A percentile compares a stretch with the other conserved stretches of the same genome.
Evolutionary conservation across 1,140 invertebrate species (phyloP).

Genomic region (Physella acuta): DNA sequence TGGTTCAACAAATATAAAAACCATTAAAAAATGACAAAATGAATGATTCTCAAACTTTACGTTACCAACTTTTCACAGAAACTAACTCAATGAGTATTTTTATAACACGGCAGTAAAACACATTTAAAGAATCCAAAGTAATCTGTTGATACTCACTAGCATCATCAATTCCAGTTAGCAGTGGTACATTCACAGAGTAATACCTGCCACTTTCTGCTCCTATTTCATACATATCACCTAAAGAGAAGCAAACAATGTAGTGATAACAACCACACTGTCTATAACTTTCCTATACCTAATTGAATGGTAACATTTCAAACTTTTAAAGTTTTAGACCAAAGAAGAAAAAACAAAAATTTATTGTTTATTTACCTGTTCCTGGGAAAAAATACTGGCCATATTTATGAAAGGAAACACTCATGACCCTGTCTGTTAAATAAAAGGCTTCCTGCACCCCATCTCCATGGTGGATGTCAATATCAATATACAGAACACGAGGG

Average conservation of each 20-base stretch:
- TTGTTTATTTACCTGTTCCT: slow-evolving; percentile 56
- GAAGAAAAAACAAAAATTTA: too few species aligned
- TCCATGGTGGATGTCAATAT: slow-evolving; percentile 64
- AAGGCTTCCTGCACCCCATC: slow-evolving; percentile 64
- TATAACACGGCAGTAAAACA: too few species aligned
- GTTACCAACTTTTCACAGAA: background rate
- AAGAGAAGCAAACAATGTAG: too few species aligned
- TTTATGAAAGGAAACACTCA: slow-evolving; percentile 62
- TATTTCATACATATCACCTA: slow-evolving; percentile 96
- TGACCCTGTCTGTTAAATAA: slow-evolving; percentile 62
- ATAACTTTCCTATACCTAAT: too few species aligned
- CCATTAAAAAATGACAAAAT: background rate
- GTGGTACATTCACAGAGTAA: slow-evolving; percentile 97
- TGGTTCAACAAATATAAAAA: too few species aligned
- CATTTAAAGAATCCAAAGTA: background rate
- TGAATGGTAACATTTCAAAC: too few species aligned
- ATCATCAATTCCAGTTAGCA: slow-evolving; percentile 98
- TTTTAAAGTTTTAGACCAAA: too few species aligned
- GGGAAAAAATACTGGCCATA: slow-evolving; percentile 62
- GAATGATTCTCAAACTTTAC: background rate
- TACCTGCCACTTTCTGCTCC: slow-evolving; percentile 98
- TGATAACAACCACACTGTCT: too few species aligned
- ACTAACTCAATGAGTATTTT: slow-evolving; percentile 1
- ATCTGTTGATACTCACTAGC: slow-evolving; percentile 65
- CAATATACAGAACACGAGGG: slow-evolving; percentile 54